These are phyloP conservation scores for Amia ocellicauda DNA, from an alignment of 2,113 vertebrate genomes.

Conservation along the genomic window DNA sequence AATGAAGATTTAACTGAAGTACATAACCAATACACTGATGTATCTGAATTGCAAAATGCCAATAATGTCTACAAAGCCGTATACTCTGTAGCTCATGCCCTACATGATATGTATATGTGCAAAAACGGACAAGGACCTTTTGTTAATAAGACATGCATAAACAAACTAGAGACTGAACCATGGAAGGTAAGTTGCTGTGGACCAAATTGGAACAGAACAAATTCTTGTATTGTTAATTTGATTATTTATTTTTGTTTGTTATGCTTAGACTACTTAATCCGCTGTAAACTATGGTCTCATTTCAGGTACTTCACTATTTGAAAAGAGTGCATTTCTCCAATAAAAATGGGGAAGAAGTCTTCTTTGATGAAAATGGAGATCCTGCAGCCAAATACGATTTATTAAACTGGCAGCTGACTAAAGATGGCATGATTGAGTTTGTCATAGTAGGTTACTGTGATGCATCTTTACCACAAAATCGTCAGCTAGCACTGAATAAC, in stretches of 20 bases:
- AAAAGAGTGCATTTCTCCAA: conserved; percentile 35
- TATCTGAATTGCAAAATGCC: conserved; percentile 43
- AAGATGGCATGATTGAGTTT: conserved; percentile 35
- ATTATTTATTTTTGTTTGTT: neutral
- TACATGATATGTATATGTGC: conserved; percentile 33
- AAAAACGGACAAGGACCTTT: neutral
- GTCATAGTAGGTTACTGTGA: conserved; percentile 42
- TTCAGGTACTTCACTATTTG: conserved; percentile 36
- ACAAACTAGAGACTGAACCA: conserved; percentile 22
- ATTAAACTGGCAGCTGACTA: conserved; percentile 40
- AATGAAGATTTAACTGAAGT: conserved; percentile 35
- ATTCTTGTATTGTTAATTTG: neutral
- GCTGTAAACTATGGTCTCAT: neutral
- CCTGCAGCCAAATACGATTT: conserved; percentile 44
- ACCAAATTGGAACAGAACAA: neutral
- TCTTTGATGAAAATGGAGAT: conserved; percentile 46
- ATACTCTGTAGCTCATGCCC: conserved; percentile 42
- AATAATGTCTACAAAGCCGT: conserved; percentile 51
- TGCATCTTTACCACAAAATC: conserved; percentile 32
- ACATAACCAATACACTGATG: conserved; percentile 45
- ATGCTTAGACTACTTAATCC: neutral
- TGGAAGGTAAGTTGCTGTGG: conserved; percentile 34
- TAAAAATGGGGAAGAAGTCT: conserved; percentile 28
- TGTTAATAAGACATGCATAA: conserved; percentile 18
- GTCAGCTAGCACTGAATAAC: conserved; percentile 37